Percentiles rank a stretch among this genome's conserved stretches.
phyloP scores from a whole-genome alignment of 2,888 invertebrate species.

The Allophyes oxyacanthae region DNA sequence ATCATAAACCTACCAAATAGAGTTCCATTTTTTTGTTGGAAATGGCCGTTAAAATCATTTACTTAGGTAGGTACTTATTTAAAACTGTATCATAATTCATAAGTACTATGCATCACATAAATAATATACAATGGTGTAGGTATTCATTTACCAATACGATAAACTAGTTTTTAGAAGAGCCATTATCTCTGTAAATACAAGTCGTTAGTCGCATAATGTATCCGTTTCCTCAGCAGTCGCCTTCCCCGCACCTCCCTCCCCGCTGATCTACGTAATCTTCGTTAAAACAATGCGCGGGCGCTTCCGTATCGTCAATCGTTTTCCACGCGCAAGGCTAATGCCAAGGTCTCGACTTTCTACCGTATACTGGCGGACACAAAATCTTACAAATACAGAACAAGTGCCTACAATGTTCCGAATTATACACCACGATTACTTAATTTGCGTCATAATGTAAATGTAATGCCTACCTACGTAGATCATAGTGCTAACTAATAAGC shows the following conservation, averaged over 20 bases:
- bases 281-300: conserved; percentile 80
- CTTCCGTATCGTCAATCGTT: conserved; percentile 84
- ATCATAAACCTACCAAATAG: conserved; percentile 4
- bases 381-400: conserved; percentile 46
- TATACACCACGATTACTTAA: conserved; percentile 8
- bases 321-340: conserved; percentile 86
- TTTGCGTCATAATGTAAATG: conserved; percentile 1
- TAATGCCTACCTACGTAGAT: no score
- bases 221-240: conserved; percentile 63
- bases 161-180: conserved; percentile 51
- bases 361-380: conserved; percentile 52
- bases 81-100: not conserved
- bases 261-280: conserved; percentile 69
- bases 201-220: conserved; percentile 63
- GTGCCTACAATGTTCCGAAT: conserved; percentile 15
- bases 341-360: conserved; percentile 86
- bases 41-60: no score
- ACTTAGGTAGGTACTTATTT: not conserved
- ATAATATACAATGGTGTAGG: conserved; percentile 7
- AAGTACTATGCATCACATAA: no score
- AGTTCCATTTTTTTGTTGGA: no score
- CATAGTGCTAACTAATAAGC: no score
- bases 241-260: conserved; percentile 34
- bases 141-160: conserved; percentile 38
- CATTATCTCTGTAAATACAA: conserved; percentile 53